Evolutionary conservation across 2,888 invertebrate genomes (phyloP).

Genomic region (Schrankia costaestrigalis): DNA sequence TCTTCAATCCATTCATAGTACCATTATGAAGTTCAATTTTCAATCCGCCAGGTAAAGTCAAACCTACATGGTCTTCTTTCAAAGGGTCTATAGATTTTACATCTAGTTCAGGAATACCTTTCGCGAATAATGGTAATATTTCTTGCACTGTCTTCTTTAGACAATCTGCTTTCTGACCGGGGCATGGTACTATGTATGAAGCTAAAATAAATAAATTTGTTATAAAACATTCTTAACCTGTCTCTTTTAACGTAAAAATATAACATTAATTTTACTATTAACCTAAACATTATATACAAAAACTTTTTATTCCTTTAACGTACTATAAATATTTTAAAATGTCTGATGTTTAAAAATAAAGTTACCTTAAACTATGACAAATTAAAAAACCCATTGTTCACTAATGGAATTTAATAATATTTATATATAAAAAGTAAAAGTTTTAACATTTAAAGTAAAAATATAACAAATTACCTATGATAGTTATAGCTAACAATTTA

Average conservation of each 20-base stretch:
- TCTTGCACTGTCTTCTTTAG: constrained; percentile 50
- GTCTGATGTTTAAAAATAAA: no score
- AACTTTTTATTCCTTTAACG: no score
- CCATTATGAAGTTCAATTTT: constrained; percentile 51
- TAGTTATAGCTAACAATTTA: no score
- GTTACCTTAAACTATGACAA: no score
- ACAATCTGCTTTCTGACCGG: constrained; percentile 49
- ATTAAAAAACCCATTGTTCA: no score
- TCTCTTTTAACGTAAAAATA: background rate
- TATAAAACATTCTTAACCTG: background rate
- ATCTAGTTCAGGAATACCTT: constrained; percentile 52
- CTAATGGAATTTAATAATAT: no score
- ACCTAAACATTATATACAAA: background rate
- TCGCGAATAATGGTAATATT: constrained; percentile 46
- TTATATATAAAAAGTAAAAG: no score
- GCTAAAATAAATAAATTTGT: constrained; percentile 5
- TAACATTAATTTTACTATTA: background rate
- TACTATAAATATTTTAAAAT: no score
- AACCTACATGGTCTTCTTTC: constrained; percentile 29
- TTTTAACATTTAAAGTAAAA: no score
- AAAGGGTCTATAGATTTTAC: constrained; percentile 50
- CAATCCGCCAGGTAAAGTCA: constrained; percentile 52
- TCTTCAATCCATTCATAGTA: constrained; percentile 50
- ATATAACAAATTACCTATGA: no score
- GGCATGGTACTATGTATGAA: constrained; percentile 45